Base-by-base conservation (phyloP, 2,113 vertebrate species). In the Ciconia stormi region DNA sequence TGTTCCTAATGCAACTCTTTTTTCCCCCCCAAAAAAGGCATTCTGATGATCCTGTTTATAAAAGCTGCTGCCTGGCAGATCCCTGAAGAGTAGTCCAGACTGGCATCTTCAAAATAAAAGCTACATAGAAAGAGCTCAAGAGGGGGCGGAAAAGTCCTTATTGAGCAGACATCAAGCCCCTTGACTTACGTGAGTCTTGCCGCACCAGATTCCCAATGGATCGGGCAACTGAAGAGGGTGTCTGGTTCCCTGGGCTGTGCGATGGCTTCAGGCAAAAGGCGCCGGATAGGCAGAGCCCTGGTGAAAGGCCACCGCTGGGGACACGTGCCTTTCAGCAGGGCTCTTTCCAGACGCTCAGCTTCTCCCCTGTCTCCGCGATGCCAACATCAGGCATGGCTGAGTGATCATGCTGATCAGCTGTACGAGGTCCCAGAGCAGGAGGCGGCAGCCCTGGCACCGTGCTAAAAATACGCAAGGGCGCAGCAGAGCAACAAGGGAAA, bases 361-460 rank as follows among this genome's bases (percentile, higher is more conserved):
- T 87, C 27, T 53, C 21, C 62, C 47, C 52, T n/a, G 44, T 42
- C 49, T 44, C 85, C 0, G 0, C 23, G 36, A 76, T 73, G 69
- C 69, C 72, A 80, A 13, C 40, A 69, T 14, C 50, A 90, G 82
- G 72, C 58, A 29, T 1, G 26, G 84, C 53, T 70, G 65, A 55
- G 53, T 2, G 7, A 47, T 44, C 1, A 3, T 2, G 49, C 49
- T 66, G 30, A 50, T 26, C 36, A 62, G 50, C 53, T 1, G 0
- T 8, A 40, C 0, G 1, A 76, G 74, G 52, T 67, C 79, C 63
- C 92, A 56, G 44, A 36, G 65, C 82, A 73, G 73, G 29, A 69
- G 78, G 50, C 0, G 0, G 46, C 0, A 0, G 59, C 49, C 0
- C 0, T 29, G 55, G 42, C 34, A 26, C 2, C 10, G 18, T 6